Base-by-base conservation (phyloP, 2,888 invertebrate species). In the Hirtodrosophila cameraria region DNA sequence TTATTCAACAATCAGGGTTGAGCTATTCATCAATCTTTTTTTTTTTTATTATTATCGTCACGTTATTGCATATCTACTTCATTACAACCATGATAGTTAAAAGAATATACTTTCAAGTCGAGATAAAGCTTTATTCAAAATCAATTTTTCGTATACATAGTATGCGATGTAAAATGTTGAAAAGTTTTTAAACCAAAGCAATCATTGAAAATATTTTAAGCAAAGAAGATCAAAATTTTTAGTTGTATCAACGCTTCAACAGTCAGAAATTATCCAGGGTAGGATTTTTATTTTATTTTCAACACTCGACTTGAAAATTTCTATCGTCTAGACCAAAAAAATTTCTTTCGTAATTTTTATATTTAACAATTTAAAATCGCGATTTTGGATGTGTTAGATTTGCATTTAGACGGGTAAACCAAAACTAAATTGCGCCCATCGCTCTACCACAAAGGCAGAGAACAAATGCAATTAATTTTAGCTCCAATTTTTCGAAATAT, bases 221-320 rank as follows among this genome's bases (percentile, higher is more conserved):
- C 2, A 4, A 23, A 39, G 3, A n/a, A 11, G 13, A 23, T 39
- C 12, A 28, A 49, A 53, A 41, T 45, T 54, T 16, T 31, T 28
- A 39, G 39, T 57, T 49, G 33, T 30, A 36, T 45, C 30, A 49
- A 57, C 25, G 55, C 31, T 9, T 57, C 35, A 49, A 39, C 43
- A 70, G 52, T 61, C 66, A 62, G 15, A 53, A 70, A 70, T 70
- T 70, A 42, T 57, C 20, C 27, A 50, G 66, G 39, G 53, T 70
- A 70, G 36, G 27, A 49, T 13, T 38, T 41, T 43, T 45, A 53
- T 70, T 62, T 49, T 45, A 53, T 43, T 70, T 42, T 53, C 58
- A 54, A 36, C 52, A 35, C 16, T 27, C 42, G 27, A 16, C 43
- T 61, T 41, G 61, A 59, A 59, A 43, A 52, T 59, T 59, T 39